phyloP scores from a whole-genome alignment of 2,797 vertebrate species.

The Australoheros facetus region DNA sequence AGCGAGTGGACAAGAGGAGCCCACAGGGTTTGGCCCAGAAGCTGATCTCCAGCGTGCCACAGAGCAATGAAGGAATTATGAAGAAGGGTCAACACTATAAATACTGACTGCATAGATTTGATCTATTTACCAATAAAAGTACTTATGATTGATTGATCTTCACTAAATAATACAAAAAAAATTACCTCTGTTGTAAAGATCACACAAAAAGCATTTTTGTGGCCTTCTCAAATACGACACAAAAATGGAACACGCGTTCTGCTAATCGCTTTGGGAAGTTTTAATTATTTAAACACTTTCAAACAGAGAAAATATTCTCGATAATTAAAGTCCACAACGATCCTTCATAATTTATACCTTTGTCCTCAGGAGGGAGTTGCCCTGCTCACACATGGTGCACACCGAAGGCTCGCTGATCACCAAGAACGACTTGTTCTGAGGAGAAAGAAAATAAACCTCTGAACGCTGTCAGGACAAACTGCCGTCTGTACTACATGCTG shows the following conservation, averaged over 20 bases:
- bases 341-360: slow-evolving; percentile 78
- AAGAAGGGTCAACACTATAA: too few species aligned
- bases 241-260: background rate
- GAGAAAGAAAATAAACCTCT: background rate
- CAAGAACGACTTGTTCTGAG: slow-evolving; percentile 76
- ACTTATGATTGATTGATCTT: too few species aligned
- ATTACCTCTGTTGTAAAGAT: too few species aligned
- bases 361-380: slow-evolving; percentile 74
- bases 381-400: slow-evolving; percentile 86
- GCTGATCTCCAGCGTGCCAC: too few species aligned
- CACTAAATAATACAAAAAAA: too few species aligned
- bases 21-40: background rate
- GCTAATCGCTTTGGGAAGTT: background rate
- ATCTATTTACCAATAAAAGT: too few species aligned
- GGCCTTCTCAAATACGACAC: background rate
- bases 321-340: background rate
- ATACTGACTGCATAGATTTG: background rate
- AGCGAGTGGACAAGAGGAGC: background rate
- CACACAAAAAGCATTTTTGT: too few species aligned
- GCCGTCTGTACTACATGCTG: background rate
- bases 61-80: too few species aligned
- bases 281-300: background rate
- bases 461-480: background rate
- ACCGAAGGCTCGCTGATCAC: slow-evolving; percentile 65
- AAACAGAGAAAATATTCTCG: background rate